Evolutionary conservation across 2,797 vertebrate species (phyloP), one percentile per base, ranked within the genome.

Genomic region (Acanthis flammea): DNA sequence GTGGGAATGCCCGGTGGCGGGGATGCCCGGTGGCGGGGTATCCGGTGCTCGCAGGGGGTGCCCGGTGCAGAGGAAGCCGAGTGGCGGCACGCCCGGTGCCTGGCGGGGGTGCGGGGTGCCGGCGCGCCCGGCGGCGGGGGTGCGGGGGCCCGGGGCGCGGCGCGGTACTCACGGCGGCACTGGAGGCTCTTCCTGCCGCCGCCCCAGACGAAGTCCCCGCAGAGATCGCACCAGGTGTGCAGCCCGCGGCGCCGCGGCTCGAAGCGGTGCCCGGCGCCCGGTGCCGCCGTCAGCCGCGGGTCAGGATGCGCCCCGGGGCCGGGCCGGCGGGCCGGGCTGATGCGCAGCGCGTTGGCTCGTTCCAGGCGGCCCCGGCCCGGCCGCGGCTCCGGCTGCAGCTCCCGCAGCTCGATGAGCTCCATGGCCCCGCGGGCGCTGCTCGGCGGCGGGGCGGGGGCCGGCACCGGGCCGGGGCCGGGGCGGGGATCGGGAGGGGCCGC

Each of bases 151-250:
- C 25, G 33, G 78, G 73, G 33, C 77, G 39, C 47, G 33, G 90
- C 67, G 92, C 41, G 37, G 87, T 98, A 99, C 99, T 99, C 97
- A 99, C 99, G 97, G 87, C 96, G 80, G 92, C 99, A 99, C 88
- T 98, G 98, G 78, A 99, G 97, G 85, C 98, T 98, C 97, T 98
- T 99, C 94, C 98, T 99, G 97, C 98, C 99, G 60, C 99, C 98
- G 45, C 99, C 99, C 99, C 99, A 99, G 97, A 99, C 98, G 98
- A 99, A 99, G 77, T 99, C 99, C 42, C 99, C 99, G 94, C 99
- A 99, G 93, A 99, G 97, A 95, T 99, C 99, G 96, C 99, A 99
- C 99, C 99, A 99, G 96, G 98, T 99, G 87, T 99, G 98, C 67
- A 99, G 98, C 33, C 98, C 97, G 51, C 98, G 97, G 88, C 98